A percentile compares a stretch with the other conserved stretches of the same genome.
Evolutionary conservation across 2,797 vertebrate genomes (phyloP).

Genomic region (Acestrorhynchus altus): DNA sequence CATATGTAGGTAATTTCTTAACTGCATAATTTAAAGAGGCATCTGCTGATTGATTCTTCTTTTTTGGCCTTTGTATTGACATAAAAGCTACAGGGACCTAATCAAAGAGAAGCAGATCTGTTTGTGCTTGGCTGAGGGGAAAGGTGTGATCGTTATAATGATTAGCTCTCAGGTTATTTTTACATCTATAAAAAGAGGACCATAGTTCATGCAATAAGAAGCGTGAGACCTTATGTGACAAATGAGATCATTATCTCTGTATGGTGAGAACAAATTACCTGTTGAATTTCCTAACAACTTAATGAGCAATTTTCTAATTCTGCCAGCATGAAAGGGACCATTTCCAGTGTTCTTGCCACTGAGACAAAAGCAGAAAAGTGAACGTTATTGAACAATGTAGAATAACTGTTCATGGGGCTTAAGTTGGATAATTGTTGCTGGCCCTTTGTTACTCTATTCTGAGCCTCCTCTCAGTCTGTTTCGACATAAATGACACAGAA

Average conservation of each 20-base stretch:
- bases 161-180: slow-evolving; percentile 64
- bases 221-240: slow-evolving; percentile 61
- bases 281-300: slow-evolving; percentile 60
- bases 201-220: slow-evolving; percentile 66
- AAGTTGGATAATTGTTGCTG: neutral
- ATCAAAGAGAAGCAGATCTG: slow-evolving; percentile 26
- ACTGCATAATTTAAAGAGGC: neutral
- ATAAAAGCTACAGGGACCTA: neutral
- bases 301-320: slow-evolving; percentile 62
- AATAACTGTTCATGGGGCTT: neutral
- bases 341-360: neutral
- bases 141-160: slow-evolving; percentile 57
- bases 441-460: neutral
- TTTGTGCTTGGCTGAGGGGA: slow-evolving; percentile 17
- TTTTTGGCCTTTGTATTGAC: slow-evolving; percentile 12
- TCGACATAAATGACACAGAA: too few species aligned
- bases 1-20: neutral
- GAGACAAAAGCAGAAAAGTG: slow-evolving; percentile 16
- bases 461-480: neutral
- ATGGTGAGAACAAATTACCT: slow-evolving; percentile 61
- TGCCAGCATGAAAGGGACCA: slow-evolving; percentile 41
- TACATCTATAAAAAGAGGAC: slow-evolving; percentile 45
- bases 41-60: slow-evolving; percentile 17
- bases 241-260: slow-evolving; percentile 70
- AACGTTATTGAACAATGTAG: slow-evolving; percentile 1